Evolutionary conservation across 2,113 vertebrate genomes (phyloP), one percentile per base, ranked within the genome.

Genomic region (Clupea harengus): DNA sequence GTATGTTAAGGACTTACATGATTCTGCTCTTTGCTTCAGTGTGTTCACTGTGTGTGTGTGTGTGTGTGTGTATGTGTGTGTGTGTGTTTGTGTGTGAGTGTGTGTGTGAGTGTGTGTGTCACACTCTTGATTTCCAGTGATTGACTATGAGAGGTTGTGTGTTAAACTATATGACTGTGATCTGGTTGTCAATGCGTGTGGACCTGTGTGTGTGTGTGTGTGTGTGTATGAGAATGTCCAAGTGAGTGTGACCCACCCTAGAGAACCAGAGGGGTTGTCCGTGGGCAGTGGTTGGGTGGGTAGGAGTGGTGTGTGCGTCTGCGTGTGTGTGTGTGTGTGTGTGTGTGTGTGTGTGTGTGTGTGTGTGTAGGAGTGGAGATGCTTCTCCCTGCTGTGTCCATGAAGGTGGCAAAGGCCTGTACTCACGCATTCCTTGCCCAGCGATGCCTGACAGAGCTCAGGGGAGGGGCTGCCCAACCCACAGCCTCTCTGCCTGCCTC

Each of bases 341-440:
- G 60, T 64, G 60, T 83, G 50, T 32, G 52, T 25, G 39, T 46
- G 39, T 75, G 45, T 84, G 83, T 84, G 83, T 75, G n/a, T 46
- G n/a, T 44, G 83, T 78, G 32, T 83, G 50, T 60, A 47, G 20
- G 83, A 39, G 52, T 17, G 20, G 75, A 83, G 13, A 80, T 10
- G 50, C 13, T 52, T 32, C 13, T 47, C 78, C 60, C 47, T 67
- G 50, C 49, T 84, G 83, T 84, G 78, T 82, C 60, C n/a, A 25
- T 64, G 60, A 25, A 64, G 60, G n/a, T 25, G 67, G 83, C 86
- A 87, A 86, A 88, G 88, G 75, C 87, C 83, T 82, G 83, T 49
- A 90, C 80, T 88, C 82, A 84, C 86, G 78, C 86, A 88, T 90
- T 90, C 86, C 88, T 90, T 88, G 80, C 45, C 52, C 84, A 87